These are phyloP conservation scores for Zhuqinia jingwanae DNA, from an alignment of 2,888 invertebrate genomes.

Conservation along the genomic window DNA sequence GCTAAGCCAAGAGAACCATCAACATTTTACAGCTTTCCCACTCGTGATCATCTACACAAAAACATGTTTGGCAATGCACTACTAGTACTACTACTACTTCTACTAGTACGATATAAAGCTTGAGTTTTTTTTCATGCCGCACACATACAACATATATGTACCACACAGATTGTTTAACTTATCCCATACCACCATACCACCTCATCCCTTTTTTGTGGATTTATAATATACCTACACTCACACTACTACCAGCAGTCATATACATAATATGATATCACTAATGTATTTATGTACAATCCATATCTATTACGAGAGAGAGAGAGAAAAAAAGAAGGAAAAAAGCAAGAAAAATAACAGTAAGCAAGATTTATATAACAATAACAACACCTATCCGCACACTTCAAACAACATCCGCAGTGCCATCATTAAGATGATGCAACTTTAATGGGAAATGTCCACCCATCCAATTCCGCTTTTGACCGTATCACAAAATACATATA, in stretches of 20 bases:
- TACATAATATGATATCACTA: slow-evolving; percentile 41
- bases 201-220: slow-evolving; percentile 15
- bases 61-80: slow-evolving; percentile 26
- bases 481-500: slow-evolving; percentile 25
- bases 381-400: slow-evolving; percentile 60
- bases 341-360: slow-evolving; percentile 57
- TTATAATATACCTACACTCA: slow-evolving; percentile 13
- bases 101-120: too few relatives aligned
- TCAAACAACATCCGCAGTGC: slow-evolving; percentile 66
- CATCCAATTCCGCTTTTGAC: slow-evolving; percentile 44
- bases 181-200: background rate
- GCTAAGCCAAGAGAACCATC: slow-evolving; percentile 51
- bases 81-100: too few relatives aligned
- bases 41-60: slow-evolving; percentile 30
- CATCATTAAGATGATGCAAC: slow-evolving; percentile 69
- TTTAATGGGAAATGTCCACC: slow-evolving; percentile 67
- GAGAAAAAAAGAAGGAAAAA: slow-evolving; percentile 9
- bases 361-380: slow-evolving; percentile 64
- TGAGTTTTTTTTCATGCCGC: background rate
- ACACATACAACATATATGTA: background rate
- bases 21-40: slow-evolving; percentile 63
- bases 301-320: slow-evolving; percentile 43
- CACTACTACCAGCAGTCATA: background rate
- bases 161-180: background rate
- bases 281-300: slow-evolving; percentile 54